Evolutionary conservation across 2,888 invertebrate species (phyloP), one percentile per base, ranked within the genome.

Genomic region (Caenorhabditis macrosperma): DNA sequence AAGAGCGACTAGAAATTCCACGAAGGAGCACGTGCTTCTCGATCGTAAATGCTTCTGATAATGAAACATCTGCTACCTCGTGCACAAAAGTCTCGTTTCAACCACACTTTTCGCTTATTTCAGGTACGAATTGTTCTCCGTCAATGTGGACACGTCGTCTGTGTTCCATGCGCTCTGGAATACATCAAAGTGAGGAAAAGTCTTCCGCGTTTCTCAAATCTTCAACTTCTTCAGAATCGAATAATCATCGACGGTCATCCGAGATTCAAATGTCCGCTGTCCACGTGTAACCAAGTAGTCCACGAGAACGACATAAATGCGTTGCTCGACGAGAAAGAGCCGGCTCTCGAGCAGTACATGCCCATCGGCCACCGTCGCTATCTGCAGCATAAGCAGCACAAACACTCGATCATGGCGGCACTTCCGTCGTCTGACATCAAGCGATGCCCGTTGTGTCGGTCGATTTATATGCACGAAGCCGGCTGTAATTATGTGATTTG

Each of bases 281-380:
- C 44, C 3, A 48, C 12, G 5, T 85, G 85, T 50, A 46, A 63
- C 0, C n/a, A 64, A 41, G 61, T 81, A 38, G 59, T 85, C 2
- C 85, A 85, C 46, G 82, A 85, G 30, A 85, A 85, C 60, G 85
- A 85, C 48, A 82, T 85, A 48, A 81, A 79, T 48, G 82, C 84
- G 9, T 57, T 82, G n/a, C 76, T 85, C 2, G 85, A 85, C 71
- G 74, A 82, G 38, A 78, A 80, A 60, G 82, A 84, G 74, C 63
- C 76, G 17, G 75, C 81, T 33, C 72, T 85, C 15, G 83, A 85
- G 61, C 30, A 35, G 41, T 81, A 82, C 46, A 83, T 82, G 79
- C 52, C 82, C 7, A 68, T 74, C 22, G 74, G 33, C 2, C 72
- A 79, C 17, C 61, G 85, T 20, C 63, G 77, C 46, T 83, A 75